Conservation (phyloP, 2,113 vertebrate genomes). For the Barnardius zonarius region DNA sequence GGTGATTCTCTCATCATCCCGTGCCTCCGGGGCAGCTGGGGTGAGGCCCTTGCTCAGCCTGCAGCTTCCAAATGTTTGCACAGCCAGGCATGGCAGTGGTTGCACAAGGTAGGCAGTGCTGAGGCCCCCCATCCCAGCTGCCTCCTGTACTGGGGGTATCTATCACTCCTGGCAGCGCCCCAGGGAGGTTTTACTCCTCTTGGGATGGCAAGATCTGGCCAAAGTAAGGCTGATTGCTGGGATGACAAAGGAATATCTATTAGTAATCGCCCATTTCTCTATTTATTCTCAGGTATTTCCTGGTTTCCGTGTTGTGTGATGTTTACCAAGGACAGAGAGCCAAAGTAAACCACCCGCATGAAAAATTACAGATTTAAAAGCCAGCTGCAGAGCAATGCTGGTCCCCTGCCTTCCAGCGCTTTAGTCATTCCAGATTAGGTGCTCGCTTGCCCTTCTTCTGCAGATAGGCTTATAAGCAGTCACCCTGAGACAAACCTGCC, state of each 20-base stretch:
- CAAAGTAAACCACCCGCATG: neutral
- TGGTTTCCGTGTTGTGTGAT: neutral
- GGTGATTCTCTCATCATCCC: accelerated
- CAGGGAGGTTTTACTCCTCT: neutral
- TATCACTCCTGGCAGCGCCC: neutral
- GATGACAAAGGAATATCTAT: neutral
- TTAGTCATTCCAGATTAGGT: neutral
- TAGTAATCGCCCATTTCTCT: accelerated
- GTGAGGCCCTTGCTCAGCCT: neutral
- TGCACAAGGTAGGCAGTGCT: neutral
- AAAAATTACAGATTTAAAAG: neutral
- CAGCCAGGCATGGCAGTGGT: accelerated
- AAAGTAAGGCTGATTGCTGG: neutral
- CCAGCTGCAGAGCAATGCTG: neutral
- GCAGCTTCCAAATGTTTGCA: neutral
- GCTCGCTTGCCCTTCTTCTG: neutral
- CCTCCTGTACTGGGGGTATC: neutral
- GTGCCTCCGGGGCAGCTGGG: neutral
- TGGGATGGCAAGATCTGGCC: neutral
- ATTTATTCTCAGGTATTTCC: neutral
- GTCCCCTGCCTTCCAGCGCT: neutral
- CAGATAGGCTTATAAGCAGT: neutral
- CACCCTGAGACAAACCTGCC: neutral
- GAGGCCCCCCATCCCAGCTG: accelerated
- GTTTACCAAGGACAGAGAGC: neutral